Base-by-base conservation (phyloP, 1,140 invertebrate species). In the Papilio polyxenes region DNA sequence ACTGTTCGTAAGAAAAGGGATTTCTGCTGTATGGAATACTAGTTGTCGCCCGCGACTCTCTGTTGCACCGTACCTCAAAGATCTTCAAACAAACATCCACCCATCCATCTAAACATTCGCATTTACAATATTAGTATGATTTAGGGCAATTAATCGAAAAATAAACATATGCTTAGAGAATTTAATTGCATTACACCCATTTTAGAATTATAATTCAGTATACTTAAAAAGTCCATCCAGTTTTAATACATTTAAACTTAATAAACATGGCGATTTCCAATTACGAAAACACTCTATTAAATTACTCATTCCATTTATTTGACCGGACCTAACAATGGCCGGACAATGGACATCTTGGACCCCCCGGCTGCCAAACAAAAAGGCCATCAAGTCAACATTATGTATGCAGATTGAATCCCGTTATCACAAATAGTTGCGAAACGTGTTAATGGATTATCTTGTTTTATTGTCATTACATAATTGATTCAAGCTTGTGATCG, bases 401-500 rank as follows among this genome's bases (percentile, higher is more conserved):
- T 23, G 65, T 53, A 80, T 80, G 79, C 79, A 80, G 79, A 80
- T 80, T 80, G 79, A 17, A 80, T 80, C n/a, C 62, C 8, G 44
- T 80, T 80, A 69, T 80, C 53, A 31, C 77, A 48, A 62, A 44
- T 40, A 62, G 40, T 80, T 37, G 51, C 5, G 5, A 31, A 48
- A 69, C n/a, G 77, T 62, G 79, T 80, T 81, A 81, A 81, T 75
- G 23, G 72, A 75, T 81, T 81, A 75, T 77, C 9, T 77, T 77
- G 49, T 77, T 77, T 49, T 23, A 77, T 75, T 75, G 75, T 75
- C 20, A 51, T 77, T 77, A 31, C 3, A 77, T 77, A 77, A 77
- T 77, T 77, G 75, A 77, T 77, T 77, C 75, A 49, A 77, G 44
- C 49, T 53, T n/a, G 48, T 76, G 75, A 76, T 76, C 53, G 75